Evolutionary conservation across 2,888 invertebrate species (phyloP), one percentile per base, ranked within the genome.

Genomic region (Agapostemon virescens): DNA sequence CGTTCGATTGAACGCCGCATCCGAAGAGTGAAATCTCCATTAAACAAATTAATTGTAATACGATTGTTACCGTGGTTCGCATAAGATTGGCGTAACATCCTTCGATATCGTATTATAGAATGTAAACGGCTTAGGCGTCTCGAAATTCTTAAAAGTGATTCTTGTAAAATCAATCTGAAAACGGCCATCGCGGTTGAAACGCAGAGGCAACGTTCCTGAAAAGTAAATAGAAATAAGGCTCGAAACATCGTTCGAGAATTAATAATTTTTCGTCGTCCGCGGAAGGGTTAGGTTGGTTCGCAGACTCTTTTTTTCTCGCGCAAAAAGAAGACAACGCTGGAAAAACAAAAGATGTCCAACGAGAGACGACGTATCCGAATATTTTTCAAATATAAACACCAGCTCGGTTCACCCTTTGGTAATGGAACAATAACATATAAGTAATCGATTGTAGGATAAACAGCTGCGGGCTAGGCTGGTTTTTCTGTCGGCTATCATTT

Each of bases 351-450:
- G 55, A 66, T 23, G 78, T 33, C 40, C 33, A n/a, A 23, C 42
- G 36, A 33, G 36, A 69, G 67, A 71, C 64, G 36, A 7, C 26
- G 52, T 69, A 23, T 69, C 68, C 55, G 55, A 69, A 33, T 63
- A 69, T 81, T 71, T 75, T 64, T 68, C 49, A 33, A 64, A 20
- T 61, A 63, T 64, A 64, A 64, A 70, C 79, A 49, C 42, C 33
- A n/a, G 55, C 33, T n/a, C 55, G 49, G 40, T 58, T 38, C 70
- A 49, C 55, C 75, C 80, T 80, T 80, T 80, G 66, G 49, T 80
- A 81, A 81, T 81, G 81, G 75, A 80, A 81, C 72, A 80, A 81
- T 80, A 81, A 81, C 78, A 81, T 64, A 80, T 81, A 79, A 79
- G 80, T 76, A 76, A 73, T 81, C 71, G 77, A 82, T 80, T 70